A percentile compares a stretch with the other conserved stretches of the same genome.
Conservation (phyloP, 2,888 invertebrate genomes). For the Cetonia aurata region DNA sequence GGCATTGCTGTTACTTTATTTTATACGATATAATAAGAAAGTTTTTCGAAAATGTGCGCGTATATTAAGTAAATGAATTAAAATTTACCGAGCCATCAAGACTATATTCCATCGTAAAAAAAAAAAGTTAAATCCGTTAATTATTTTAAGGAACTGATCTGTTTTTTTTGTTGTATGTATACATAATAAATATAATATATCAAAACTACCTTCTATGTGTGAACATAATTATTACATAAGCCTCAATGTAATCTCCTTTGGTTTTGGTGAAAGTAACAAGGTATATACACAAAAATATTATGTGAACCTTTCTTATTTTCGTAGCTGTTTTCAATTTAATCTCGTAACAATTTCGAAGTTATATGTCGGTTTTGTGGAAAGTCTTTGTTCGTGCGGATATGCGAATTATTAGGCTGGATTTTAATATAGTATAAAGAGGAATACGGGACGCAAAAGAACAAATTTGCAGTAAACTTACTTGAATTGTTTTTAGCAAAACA, state of each 20-base stretch:
- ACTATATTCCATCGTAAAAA: conserved; percentile 47
- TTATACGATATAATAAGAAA: not conserved
- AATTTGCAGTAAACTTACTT: too few species aligned
- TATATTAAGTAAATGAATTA: not conserved
- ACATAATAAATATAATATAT: conserved; percentile 10
- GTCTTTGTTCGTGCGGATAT: too few species aligned
- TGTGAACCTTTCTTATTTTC: conserved; percentile 40
- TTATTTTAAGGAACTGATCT: conserved; percentile 46
- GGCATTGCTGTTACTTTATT: not conserved
- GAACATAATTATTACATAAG: conserved; percentile 58
- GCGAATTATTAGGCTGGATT: too few species aligned
- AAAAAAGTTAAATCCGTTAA: conserved; percentile 47
- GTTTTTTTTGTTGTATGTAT: not conserved
- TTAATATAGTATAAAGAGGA: too few species aligned
- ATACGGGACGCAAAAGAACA: too few species aligned
- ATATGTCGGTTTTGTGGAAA: not conserved
- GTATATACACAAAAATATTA: conserved; percentile 41
- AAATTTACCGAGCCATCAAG: conserved; percentile 38
- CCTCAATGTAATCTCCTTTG: conserved; percentile 59
- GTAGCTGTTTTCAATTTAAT: conserved; percentile 1
- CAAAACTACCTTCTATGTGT: conserved; percentile 50
- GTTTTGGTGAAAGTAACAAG: conserved; percentile 61
- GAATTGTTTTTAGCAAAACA: too few species aligned
- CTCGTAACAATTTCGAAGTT: conserved; percentile 4
- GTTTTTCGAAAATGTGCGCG: not conserved